These are phyloP conservation scores for Sinella curviseta DNA, from an alignment of 1,140 invertebrate species.

Conservation along the genomic window DNA sequence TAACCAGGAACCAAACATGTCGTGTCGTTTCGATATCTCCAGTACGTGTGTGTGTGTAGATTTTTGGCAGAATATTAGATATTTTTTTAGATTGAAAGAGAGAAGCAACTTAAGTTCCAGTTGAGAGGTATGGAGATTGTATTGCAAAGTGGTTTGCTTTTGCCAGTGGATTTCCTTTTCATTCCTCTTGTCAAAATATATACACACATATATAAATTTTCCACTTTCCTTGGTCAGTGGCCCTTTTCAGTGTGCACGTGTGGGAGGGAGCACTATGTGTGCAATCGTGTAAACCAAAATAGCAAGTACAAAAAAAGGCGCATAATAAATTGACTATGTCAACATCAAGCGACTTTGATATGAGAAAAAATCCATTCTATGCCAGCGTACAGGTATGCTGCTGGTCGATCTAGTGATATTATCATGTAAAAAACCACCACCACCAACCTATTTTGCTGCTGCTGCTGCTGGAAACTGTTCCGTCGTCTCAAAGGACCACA, in stretches of 20 bases:
- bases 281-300: neutral
- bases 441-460: no score
- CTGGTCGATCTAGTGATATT: no score
- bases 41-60: no score
- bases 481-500: no score
- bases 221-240: neutral
- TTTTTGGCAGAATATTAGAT: no score
- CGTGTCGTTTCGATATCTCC: no score
- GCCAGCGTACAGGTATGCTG: no score
- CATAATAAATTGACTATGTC: neutral
- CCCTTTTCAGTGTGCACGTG: neutral
- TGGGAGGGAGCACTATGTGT: neutral
- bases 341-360: no score
- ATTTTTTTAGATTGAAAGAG: no score
- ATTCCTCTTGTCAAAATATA: neutral
- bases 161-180: neutral
- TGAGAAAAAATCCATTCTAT: no score
- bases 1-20: neutral
- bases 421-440: no score
- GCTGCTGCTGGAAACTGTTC: no score
- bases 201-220: neutral
- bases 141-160: neutral
- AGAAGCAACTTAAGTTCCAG: neutral
- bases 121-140: neutral
- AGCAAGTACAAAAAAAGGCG: neutral